Conservation (phyloP, 2,888 invertebrate species). For the Lycocerus yunnanus region DNA sequence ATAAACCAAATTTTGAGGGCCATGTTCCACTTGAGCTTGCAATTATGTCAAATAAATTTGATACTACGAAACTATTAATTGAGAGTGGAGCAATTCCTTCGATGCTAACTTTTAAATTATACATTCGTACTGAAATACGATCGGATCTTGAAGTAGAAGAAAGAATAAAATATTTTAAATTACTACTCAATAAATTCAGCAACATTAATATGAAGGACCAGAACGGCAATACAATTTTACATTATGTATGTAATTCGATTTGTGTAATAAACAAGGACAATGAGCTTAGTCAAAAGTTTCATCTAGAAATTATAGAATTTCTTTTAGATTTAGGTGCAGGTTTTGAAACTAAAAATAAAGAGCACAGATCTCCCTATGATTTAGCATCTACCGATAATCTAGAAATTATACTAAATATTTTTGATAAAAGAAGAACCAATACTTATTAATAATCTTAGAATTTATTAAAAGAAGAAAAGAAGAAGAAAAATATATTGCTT, state of each 20-base stretch:
- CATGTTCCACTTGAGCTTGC: not conserved
- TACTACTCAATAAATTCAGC: not conserved
- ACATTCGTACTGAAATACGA: not conserved
- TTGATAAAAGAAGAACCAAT: too few relatives aligned
- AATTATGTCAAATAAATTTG: not conserved
- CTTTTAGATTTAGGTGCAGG: not conserved
- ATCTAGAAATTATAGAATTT: not conserved
- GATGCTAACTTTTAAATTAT: not conserved
- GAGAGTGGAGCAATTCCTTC: not conserved
- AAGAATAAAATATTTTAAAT: not conserved
- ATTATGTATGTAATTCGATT: not conserved
- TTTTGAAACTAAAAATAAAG: not conserved
- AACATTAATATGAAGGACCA: not conserved
- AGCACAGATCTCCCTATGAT: not conserved
- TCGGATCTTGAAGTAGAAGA: not conserved
- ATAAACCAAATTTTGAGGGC: not conserved
- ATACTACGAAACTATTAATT: not conserved
- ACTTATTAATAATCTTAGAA: too few relatives aligned
- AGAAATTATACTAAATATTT: not conserved
- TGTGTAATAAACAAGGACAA: not conserved
- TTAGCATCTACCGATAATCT: not conserved
- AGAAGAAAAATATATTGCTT: too few relatives aligned
- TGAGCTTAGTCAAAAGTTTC: not conserved
- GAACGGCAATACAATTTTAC: not conserved
- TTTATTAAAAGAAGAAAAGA: too few relatives aligned